Evolutionary conservation across 2,113 vertebrate species (phyloP).

Genomic region (Orcinus orca): DNA sequence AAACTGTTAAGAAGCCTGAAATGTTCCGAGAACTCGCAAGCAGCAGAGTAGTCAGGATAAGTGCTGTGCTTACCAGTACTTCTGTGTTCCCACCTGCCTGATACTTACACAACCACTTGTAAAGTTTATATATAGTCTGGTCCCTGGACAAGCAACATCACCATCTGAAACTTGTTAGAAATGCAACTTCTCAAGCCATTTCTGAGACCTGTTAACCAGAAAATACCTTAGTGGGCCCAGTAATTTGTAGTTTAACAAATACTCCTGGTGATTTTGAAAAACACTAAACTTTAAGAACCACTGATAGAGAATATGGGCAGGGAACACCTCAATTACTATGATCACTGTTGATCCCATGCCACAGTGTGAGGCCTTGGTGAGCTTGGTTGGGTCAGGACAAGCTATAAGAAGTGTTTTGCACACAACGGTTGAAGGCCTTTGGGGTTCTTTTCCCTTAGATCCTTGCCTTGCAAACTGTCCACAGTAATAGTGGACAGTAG

Average conservation of each 20-base stretch:
- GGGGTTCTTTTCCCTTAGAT: not conserved
- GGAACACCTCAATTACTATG: not conserved
- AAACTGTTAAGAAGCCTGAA: conserved; percentile 53
- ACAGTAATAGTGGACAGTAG: not conserved
- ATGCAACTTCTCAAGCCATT: not conserved
- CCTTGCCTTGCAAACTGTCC: not conserved
- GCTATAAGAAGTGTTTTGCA: not conserved
- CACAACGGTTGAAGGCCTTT: not conserved
- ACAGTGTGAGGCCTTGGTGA: not conserved
- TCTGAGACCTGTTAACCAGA: not conserved
- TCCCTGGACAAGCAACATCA: not conserved
- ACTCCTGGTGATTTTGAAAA: not conserved
- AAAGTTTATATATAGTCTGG: not conserved
- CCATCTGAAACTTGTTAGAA: not conserved
- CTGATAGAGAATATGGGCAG: not conserved
- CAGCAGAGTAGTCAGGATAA: not conserved
- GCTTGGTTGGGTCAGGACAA: not conserved
- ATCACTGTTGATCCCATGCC: too few species aligned
- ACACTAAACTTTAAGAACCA: not conserved
- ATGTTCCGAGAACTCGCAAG: not conserved
- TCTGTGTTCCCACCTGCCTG: conserved; percentile 56
- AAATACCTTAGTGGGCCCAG: not conserved
- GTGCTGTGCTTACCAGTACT: not conserved
- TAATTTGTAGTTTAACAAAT: not conserved
- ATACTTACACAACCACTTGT: not conserved